Conservation (phyloP, 2,113 vertebrate species). For the Percina caprodes region DNA sequence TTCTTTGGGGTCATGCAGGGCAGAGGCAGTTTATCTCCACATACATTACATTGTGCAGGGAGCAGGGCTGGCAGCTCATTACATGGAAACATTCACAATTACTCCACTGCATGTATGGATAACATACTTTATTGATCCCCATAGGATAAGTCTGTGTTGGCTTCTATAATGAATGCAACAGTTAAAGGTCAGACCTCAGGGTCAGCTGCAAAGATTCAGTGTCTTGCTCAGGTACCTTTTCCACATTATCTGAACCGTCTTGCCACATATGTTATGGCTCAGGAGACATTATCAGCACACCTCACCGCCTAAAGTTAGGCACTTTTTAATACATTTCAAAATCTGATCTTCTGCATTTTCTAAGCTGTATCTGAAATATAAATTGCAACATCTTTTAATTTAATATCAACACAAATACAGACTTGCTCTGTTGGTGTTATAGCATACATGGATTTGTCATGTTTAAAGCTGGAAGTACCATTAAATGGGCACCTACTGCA, state of each 20-base stretch:
- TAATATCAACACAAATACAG: neutral
- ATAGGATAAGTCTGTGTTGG: constrained; percentile 53
- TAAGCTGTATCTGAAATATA: neutral
- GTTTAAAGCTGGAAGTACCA: neutral
- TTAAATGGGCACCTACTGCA: neutral
- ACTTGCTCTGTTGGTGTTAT: neutral
- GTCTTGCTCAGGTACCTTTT: constrained; percentile 17
- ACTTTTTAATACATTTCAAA: neutral
- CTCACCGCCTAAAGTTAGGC: neutral
- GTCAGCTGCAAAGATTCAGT: constrained; percentile 33
- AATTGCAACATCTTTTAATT: neutral
- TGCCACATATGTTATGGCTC: constrained; percentile 21
- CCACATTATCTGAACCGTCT: neutral
- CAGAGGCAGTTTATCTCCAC: constrained; percentile 56
- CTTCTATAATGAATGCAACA: constrained; percentile 54
- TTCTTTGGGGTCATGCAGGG: constrained; percentile 43
- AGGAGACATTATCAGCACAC: neutral
- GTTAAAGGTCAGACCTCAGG: constrained; percentile 55
- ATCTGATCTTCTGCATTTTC: neutral
- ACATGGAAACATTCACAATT: constrained; percentile 67
- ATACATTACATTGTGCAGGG: constrained; percentile 29
- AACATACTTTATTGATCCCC: constrained; percentile 65
- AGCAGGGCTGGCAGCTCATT: constrained; percentile 55
- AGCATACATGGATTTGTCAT: neutral
- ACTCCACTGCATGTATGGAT: constrained; percentile 47